These are phyloP conservation scores for Eospalax fontanierii DNA, from an alignment of 2,797 vertebrate genomes.

Conservation along the genomic window DNA sequence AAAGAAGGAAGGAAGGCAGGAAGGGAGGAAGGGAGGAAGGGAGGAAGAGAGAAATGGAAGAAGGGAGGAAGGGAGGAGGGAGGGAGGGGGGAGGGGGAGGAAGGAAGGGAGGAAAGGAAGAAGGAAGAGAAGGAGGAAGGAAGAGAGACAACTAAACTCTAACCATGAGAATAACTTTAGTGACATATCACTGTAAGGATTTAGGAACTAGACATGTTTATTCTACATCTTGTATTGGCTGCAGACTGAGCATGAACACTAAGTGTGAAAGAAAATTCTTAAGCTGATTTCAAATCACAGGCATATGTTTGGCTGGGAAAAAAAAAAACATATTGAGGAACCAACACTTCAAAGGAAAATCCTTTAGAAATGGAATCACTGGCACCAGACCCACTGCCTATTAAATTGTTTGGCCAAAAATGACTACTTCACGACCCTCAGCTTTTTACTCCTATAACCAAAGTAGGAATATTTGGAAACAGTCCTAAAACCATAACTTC, in stretches of 20 bases:
- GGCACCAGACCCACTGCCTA: slow-evolving; percentile 73
- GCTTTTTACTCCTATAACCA: slow-evolving; percentile 52
- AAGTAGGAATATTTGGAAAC: slow-evolving; percentile 74
- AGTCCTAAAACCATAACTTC: slow-evolving; percentile 68
- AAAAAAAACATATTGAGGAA: slow-evolving; percentile 71
- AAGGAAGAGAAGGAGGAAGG: background rate
- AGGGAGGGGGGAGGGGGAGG: too few relatives aligned
- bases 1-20: background rate
- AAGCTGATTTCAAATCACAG: slow-evolving; percentile 82
- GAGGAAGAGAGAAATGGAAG: background rate
- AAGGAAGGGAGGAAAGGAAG: background rate
- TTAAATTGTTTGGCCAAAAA: slow-evolving; percentile 78
- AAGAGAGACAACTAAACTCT: slow-evolving; percentile 37
- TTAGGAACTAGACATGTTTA: slow-evolving; percentile 66
- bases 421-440: slow-evolving; percentile 60
- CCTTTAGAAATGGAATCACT: slow-evolving; percentile 77
- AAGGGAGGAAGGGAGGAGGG: background rate
- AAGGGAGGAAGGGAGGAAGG: too few relatives aligned
- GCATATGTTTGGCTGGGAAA: slow-evolving; percentile 81
- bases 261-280: slow-evolving; percentile 80
- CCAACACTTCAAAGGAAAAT: slow-evolving; percentile 81
- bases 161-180: slow-evolving; percentile 55
- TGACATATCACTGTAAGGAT: slow-evolving; percentile 54
- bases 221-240: slow-evolving; percentile 72
- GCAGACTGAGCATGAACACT: slow-evolving; percentile 74